phyloP scores from a whole-genome alignment of 1,140 invertebrate genomes.

The Meteorus sp. region DNA sequence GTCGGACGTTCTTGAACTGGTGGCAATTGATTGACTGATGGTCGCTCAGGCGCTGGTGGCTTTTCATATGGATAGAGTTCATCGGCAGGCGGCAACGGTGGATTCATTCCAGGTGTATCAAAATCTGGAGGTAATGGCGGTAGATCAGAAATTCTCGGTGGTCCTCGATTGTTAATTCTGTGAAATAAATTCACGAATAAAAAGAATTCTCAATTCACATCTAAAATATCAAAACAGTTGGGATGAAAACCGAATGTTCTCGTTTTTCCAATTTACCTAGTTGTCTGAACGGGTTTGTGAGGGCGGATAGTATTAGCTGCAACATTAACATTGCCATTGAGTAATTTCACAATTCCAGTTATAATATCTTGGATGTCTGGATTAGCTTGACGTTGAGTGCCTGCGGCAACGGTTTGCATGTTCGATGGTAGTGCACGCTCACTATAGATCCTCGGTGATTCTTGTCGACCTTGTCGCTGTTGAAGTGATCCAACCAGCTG shows the following conservation, averaged over 20 bases:
- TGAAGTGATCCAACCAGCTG: slow-evolving; percentile 38
- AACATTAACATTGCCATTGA: slow-evolving; percentile 86
- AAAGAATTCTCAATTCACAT: too few species aligned
- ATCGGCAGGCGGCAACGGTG: slow-evolving; percentile 54
- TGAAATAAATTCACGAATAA: too few species aligned
- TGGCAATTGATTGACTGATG: slow-evolving; percentile 68
- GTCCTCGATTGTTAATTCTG: slow-evolving; percentile 87
- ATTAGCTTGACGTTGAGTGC: slow-evolving; percentile 63
- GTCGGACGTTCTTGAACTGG: slow-evolving; percentile 37
- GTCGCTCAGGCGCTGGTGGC: slow-evolving; percentile 59
- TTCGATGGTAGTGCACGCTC: slow-evolving; percentile 40
- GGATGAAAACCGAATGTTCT: background rate
- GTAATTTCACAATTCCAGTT: slow-evolving; percentile 83
- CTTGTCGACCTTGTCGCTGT: slow-evolving; percentile 46
- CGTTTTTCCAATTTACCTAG: slow-evolving; percentile 40
- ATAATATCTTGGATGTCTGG: slow-evolving; percentile 90
- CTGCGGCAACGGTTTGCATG: slow-evolving; percentile 43
- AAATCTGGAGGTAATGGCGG: slow-evolving; percentile 69
- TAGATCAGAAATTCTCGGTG: slow-evolving; percentile 77
- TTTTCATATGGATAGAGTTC: slow-evolving; percentile 53
- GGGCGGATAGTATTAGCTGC: slow-evolving; percentile 69
- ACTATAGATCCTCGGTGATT: slow-evolving; percentile 51
- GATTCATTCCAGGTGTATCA: slow-evolving; percentile 63
- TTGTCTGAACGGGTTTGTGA: slow-evolving; percentile 57
- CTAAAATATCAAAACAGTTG: too few species aligned